Evolutionary conservation across 2,797 vertebrate genomes (phyloP).

Genomic region (Zenarchopterus dispar): DNA sequence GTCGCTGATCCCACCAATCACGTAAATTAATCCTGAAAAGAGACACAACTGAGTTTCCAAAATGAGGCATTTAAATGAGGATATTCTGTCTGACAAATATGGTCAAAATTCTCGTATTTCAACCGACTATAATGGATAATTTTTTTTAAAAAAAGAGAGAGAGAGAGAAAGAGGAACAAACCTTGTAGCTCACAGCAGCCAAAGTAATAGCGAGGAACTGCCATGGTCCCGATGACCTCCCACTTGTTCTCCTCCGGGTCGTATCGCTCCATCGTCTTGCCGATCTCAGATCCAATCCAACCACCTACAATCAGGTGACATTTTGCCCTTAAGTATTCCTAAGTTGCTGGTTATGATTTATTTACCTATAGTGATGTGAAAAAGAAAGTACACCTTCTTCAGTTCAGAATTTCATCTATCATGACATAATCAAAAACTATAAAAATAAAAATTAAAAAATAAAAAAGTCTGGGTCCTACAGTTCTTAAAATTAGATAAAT

Average conservation of each 20-base stretch:
- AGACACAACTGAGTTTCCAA: background rate
- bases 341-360: background rate
- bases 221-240: slow-evolving; percentile 95
- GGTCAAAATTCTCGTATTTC: background rate
- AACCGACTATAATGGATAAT: background rate
- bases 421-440: too few species aligned
- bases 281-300: slow-evolving; percentile 96
- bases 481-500: too few species aligned
- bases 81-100: too few species aligned
- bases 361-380: too few species aligned
- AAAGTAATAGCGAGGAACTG: slow-evolving; percentile 92
- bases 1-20: slow-evolving; percentile 92
- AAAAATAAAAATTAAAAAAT: too few species aligned
- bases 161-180: slow-evolving; percentile 56
- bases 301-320: slow-evolving; percentile 81
- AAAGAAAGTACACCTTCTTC: too few species aligned
- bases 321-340: background rate
- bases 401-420: too few species aligned
- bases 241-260: slow-evolving; percentile 96
- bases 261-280: slow-evolving; percentile 94
- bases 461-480: too few species aligned
- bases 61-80: background rate
- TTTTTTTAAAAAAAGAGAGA: too few species aligned
- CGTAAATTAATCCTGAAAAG: slow-evolving; percentile 90
- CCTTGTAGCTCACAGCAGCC: slow-evolving; percentile 98